Evolutionary conservation across 1,140 invertebrate genomes (phyloP).

Genomic region (Drosophila punjabiensis): DNA sequence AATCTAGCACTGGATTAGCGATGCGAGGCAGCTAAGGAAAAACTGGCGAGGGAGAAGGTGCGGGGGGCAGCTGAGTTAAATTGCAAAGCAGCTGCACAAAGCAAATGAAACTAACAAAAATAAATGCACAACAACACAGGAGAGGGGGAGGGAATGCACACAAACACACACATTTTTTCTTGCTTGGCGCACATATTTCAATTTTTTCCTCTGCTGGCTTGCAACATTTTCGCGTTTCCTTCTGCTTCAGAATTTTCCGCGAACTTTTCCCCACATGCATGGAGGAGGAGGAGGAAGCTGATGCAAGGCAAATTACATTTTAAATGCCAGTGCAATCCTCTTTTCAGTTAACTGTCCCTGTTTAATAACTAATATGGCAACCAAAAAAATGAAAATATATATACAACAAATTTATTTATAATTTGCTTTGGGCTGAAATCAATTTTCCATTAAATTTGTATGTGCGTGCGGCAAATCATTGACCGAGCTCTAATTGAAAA

Average conservation of each 20-base stretch:
- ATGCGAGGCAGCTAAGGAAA: slow-evolving; percentile 44
- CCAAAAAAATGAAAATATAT: background rate
- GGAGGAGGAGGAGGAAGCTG: background rate
- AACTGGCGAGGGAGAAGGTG: background rate
- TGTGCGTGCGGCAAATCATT: slow-evolving; percentile 40
- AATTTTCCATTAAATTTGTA: slow-evolving; percentile 42
- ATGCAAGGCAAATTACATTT: slow-evolving; percentile 66
- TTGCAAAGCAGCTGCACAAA: slow-evolving; percentile 70
- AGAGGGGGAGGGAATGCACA: background rate
- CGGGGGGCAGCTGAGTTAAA: slow-evolving; percentile 21
- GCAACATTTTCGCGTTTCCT: slow-evolving; percentile 50
- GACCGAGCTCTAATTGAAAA: slow-evolving; percentile 55
- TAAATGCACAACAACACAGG: slow-evolving; percentile 55
- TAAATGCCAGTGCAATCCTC: slow-evolving; percentile 54
- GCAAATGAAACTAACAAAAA: slow-evolving; percentile 76
- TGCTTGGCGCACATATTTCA: slow-evolving; percentile 63
- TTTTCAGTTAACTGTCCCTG: slow-evolving; percentile 12
- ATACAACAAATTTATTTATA: slow-evolving; percentile 27
- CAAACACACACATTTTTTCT: slow-evolving; percentile 24
- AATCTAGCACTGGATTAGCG: slow-evolving; percentile 77
- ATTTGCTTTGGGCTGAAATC: slow-evolving; percentile 28
- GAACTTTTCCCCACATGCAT: slow-evolving; percentile 45
- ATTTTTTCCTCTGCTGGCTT: slow-evolving; percentile 44
- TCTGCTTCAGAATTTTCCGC: slow-evolving; percentile 52
- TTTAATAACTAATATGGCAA: slow-evolving; percentile 39